These are phyloP conservation scores for Rhorus exstirpatorius DNA, from an alignment of 2,888 invertebrate species.

Conservation along the genomic window DNA sequence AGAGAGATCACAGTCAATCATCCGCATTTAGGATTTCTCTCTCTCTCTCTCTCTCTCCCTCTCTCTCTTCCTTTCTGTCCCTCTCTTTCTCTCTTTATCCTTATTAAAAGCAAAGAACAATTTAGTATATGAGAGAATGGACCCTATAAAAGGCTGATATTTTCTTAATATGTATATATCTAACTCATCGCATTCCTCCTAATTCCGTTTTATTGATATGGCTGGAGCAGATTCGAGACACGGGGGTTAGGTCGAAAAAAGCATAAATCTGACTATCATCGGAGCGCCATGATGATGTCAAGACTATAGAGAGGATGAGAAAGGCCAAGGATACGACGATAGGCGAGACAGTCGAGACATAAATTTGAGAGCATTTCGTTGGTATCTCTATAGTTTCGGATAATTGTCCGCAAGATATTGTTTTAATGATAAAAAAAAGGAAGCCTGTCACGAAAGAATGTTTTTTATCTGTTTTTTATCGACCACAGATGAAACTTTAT, in stretches of 20 bases:
- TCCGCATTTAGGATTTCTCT: constrained; percentile 23
- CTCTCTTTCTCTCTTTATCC: constrained; percentile 24
- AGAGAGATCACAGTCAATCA: constrained; percentile 39
- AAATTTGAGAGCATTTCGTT: constrained; percentile 11
- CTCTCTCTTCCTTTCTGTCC: too few relatives aligned
- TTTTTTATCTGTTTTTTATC: not conserved
- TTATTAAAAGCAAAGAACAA: constrained; percentile 46
- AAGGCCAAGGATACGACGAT: constrained; percentile 52
- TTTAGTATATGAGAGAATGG: constrained; percentile 33
- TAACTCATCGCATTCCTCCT: constrained; percentile 33
- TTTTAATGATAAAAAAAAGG: too few relatives aligned
- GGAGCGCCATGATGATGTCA: constrained; percentile 21
- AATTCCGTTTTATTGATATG: constrained; percentile 59
- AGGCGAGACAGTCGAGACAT: constrained; percentile 1
- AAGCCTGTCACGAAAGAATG: too few relatives aligned
- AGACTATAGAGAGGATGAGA: constrained; percentile 9
- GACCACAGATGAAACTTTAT: not conserved
- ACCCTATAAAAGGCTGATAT: constrained; percentile 11
- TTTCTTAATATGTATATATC: constrained; percentile 10
- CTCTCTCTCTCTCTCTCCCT: too few relatives aligned
- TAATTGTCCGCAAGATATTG: constrained; percentile 35
- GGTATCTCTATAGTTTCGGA: not conserved
- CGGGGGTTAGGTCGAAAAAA: constrained; percentile 34
- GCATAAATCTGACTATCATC: constrained; percentile 63
- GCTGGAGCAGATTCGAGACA: constrained; percentile 18